Percentiles rank a stretch among this genome's conserved stretches.
phyloP scores from a whole-genome alignment of 2,888 invertebrate genomes.

The Scaptodrosophila latifasciaeformis region DNA sequence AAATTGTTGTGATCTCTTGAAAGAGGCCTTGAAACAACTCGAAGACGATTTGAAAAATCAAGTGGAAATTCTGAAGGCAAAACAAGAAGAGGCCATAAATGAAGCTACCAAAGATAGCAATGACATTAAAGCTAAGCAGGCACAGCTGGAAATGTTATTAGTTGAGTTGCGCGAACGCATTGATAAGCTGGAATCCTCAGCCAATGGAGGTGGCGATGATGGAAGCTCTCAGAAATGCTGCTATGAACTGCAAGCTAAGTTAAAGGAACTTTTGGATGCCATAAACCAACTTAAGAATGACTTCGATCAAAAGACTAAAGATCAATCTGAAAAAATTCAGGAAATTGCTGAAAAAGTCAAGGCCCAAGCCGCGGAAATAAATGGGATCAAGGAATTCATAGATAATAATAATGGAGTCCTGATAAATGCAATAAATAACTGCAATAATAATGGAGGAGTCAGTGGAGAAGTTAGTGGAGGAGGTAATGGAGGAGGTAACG shows the following conservation, averaged over 20 bases:
- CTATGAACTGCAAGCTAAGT: background rate
- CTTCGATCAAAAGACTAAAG: background rate
- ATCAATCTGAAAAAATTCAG: background rate
- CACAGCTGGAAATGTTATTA: no score
- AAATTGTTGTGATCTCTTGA: constrained; percentile 30
- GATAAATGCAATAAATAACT: background rate
- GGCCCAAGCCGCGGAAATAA: background rate
- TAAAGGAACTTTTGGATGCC: background rate
- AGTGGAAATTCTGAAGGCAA: no score
- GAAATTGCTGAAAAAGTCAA: background rate
- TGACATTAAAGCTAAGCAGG: background rate
- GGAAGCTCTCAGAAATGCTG: background rate
- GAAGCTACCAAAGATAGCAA: background rate
- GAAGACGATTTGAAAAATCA: constrained; percentile 1
- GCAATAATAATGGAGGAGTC: background rate
- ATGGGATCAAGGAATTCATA: background rate
- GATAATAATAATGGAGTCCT: background rate
- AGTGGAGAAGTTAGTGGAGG: background rate
- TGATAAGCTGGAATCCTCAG: constrained; percentile 7
- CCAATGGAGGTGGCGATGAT: background rate
- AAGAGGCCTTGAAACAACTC: constrained; percentile 11
- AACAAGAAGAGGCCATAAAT: background rate
- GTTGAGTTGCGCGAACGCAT: background rate
- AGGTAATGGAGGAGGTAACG: no score
- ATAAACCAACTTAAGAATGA: no score